Percentiles rank a stretch among this genome's conserved stretches.
phyloP scores from a whole-genome alignment of 2,113 vertebrate genomes.

The Cyphomyrus plagiostoma region DNA sequence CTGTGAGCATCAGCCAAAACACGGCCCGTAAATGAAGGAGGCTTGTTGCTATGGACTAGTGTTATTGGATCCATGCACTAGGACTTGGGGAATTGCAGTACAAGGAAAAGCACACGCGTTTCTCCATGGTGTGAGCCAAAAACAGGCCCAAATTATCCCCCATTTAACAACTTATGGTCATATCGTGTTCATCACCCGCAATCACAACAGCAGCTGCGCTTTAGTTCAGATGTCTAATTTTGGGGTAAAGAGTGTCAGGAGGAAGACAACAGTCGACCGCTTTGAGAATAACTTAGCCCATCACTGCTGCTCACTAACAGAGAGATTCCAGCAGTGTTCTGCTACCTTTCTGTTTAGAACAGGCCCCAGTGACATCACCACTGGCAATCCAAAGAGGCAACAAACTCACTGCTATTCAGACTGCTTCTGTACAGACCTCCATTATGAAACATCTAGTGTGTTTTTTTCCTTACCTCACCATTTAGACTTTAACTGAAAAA shows the following conservation, averaged over 20 bases:
- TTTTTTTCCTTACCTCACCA: not conserved
- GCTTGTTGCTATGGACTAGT: conserved; percentile 60
- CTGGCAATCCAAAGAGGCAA: conserved; percentile 42
- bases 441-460: conserved; percentile 24
- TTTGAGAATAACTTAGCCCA: not conserved
- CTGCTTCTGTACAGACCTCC: conserved; percentile 45
- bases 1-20: not conserved
- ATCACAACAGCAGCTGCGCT: conserved; percentile 36
- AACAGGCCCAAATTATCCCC: conserved; percentile 45
- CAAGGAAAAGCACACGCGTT: conserved; percentile 33
- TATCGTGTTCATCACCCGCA: conserved; percentile 37
- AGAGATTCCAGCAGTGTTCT: conserved; percentile 17
- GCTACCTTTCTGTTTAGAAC: conserved; percentile 37
- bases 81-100: conserved; percentile 36
- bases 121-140: conserved; percentile 30
- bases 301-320: not conserved
- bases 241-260: not conserved
- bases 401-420: conserved; percentile 48
- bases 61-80: conserved; percentile 49
- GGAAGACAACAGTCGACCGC: not conserved
- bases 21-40: conserved; percentile 32
- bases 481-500: not conserved
- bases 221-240: conserved; percentile 11
- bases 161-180: conserved; percentile 34
- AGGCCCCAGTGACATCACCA: conserved; percentile 60